Percentiles rank a stretch among this genome's conserved stretches.
phyloP scores from a whole-genome alignment of 2,888 invertebrate species.

The Drosophila melanosoma region DNA sequence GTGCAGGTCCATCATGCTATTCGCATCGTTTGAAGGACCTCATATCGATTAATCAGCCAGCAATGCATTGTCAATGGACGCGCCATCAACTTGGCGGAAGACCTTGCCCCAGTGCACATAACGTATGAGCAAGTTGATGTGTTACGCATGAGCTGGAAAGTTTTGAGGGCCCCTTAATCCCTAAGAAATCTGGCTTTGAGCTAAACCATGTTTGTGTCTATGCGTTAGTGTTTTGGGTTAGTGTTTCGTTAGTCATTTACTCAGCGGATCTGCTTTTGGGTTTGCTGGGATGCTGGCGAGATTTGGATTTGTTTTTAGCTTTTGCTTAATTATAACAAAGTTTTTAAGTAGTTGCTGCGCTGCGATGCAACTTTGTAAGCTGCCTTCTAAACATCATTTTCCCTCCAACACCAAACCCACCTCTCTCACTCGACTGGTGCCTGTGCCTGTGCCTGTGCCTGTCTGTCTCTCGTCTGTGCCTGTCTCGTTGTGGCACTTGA shows the following conservation, averaged over 20 bases:
- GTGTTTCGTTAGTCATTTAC: slow-evolving; percentile 9
- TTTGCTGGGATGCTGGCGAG: slow-evolving; percentile 24
- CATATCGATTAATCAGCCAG: slow-evolving; percentile 65
- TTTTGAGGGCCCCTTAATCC: slow-evolving; percentile 40
- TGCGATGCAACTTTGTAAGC: slow-evolving; percentile 71
- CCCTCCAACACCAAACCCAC: not conserved
- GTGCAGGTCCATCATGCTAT: slow-evolving; percentile 1
- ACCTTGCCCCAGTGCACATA: slow-evolving; percentile 40
- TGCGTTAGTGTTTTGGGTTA: slow-evolving; percentile 1
- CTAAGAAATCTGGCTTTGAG: slow-evolving; percentile 18
- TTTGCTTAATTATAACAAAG: slow-evolving; percentile 77
- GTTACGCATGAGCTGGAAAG: slow-evolving; percentile 49
- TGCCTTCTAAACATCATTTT: slow-evolving; percentile 26
- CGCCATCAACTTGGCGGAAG: slow-evolving; percentile 27
- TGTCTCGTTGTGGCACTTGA: slow-evolving; percentile 48
- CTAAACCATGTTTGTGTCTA: slow-evolving; percentile 1
- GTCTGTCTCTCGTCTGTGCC: not conserved
- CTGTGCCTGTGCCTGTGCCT: not conserved
- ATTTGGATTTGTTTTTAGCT: slow-evolving; percentile 70
- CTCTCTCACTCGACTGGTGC: not conserved
- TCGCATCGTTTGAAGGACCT: slow-evolving; percentile 13
- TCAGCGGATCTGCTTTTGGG: slow-evolving; percentile 23
- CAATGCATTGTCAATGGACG: slow-evolving; percentile 46
- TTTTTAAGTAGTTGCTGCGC: slow-evolving; percentile 77
- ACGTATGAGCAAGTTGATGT: slow-evolving; percentile 55